Evolutionary conservation across 2,797 vertebrate species (phyloP).

Genomic region (Poeciliopsis gracilis): DNA sequence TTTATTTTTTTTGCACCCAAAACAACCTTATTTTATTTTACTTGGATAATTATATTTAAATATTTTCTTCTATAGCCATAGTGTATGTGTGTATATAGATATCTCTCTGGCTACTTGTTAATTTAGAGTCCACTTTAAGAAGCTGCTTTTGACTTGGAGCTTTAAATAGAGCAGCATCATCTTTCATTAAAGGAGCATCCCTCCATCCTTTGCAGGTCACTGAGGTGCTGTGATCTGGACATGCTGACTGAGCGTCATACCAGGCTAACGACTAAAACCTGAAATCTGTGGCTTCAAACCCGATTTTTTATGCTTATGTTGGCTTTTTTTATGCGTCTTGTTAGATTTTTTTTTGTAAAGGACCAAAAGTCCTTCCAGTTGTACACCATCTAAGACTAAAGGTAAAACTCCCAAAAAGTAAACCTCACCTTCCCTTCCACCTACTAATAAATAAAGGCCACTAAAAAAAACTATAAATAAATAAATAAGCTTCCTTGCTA

Average conservation of each 20-base stretch:
- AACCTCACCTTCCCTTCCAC: background rate
- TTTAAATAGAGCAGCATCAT: background rate
- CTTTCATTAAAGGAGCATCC: slow-evolving; percentile 1
- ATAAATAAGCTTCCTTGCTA: background rate
- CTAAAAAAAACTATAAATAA: background rate
- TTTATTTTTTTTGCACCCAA: too few relatives aligned
- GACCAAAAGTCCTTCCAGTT: background rate
- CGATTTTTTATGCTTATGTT: background rate
- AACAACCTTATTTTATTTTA: too few relatives aligned
- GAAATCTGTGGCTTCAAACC: background rate
- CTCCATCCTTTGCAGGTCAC: background rate
- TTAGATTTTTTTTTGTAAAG: background rate
- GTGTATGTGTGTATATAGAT: too few relatives aligned
- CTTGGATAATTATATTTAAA: too few relatives aligned
- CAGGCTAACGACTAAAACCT: background rate
- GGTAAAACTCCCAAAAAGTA: background rate
- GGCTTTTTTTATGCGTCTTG: background rate
- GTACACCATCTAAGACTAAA: background rate
- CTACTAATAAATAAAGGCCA: background rate
- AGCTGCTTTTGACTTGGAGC: background rate
- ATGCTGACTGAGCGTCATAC: background rate
- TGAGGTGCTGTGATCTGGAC: background rate
- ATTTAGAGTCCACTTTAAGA: background rate
- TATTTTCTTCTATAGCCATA: too few relatives aligned
- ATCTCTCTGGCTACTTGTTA: background rate